Conservation (phyloP, 2,113 vertebrate genomes). For the Malurus cyaneus region DNA sequence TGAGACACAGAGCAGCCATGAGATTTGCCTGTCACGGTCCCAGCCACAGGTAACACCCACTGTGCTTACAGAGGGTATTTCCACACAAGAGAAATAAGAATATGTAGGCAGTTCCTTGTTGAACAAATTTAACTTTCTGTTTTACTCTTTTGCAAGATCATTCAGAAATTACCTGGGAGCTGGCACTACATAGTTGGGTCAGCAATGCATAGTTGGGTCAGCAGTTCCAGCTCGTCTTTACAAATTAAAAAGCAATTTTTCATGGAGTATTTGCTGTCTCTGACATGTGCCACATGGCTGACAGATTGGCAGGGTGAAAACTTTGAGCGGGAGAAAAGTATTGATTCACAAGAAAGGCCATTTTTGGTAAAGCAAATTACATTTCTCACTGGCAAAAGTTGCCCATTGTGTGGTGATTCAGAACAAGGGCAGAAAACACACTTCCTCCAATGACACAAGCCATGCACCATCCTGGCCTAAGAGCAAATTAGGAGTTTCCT, state of each 20-base stretch:
- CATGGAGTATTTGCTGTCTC: not conserved
- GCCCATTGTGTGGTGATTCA: fast-evolving
- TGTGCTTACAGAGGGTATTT: not conserved
- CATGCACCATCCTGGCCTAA: not conserved
- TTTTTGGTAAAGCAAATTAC: not conserved
- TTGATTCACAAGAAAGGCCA: not conserved
- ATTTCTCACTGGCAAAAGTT: not conserved
- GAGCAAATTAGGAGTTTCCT: not conserved
- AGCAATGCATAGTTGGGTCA: not conserved
- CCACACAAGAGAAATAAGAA: not conserved
- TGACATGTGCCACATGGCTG: not conserved
- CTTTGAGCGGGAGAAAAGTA: not conserved
- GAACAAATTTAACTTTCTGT: not conserved
- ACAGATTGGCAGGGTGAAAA: not conserved
- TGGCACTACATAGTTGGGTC: not conserved
- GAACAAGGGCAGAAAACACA: not conserved
- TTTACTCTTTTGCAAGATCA: not conserved
- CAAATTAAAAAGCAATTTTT: not conserved
- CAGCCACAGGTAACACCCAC: not conserved
- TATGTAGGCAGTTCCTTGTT: not conserved
- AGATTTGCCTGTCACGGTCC: not conserved
- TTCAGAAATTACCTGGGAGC: not conserved
- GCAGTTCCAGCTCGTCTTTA: not conserved
- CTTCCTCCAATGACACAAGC: not conserved
- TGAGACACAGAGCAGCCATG: not conserved